phyloP scores from a whole-genome alignment of 2,888 invertebrate species.

The Netelia fuscicornis region DNA sequence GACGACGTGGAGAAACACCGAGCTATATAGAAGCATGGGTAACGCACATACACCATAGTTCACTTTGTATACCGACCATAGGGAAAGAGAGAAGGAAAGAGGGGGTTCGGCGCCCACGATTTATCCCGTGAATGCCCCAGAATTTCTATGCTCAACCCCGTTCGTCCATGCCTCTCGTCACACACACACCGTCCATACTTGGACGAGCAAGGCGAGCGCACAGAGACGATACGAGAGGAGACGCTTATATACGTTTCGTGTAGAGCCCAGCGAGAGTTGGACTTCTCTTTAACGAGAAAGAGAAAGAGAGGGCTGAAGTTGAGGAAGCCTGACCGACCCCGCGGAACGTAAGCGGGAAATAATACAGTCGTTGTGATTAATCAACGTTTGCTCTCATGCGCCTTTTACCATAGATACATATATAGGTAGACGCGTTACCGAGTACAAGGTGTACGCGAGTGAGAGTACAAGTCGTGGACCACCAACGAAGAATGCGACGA shows the following conservation, averaged over 20 bases:
- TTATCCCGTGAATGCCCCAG: conserved; percentile 78
- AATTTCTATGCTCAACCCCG: conserved; percentile 73
- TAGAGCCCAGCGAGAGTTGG: conserved; percentile 7
- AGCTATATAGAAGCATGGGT: conserved; percentile 34
- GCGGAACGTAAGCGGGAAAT: conserved; percentile 80
- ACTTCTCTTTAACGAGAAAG: conserved; percentile 33
- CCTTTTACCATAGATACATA: conserved; percentile 36
- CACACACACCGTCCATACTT: conserved; percentile 34
- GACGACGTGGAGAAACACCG: conserved; percentile 49
- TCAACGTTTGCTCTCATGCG: conserved; percentile 74
- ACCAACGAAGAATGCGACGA: conserved; percentile 64
- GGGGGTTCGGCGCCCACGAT: conserved; percentile 74
- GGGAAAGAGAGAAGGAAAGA: conserved; percentile 64
- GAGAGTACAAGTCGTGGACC: conserved; percentile 62
- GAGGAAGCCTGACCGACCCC: conserved; percentile 53
- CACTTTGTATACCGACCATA: conserved; percentile 78
- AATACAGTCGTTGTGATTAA: conserved; percentile 84
- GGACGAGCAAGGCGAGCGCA: conserved; percentile 42
- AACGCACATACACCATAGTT: conserved; percentile 67
- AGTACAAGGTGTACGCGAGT: conserved; percentile 45
- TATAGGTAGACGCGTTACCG: conserved; percentile 2
- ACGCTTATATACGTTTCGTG: conserved; percentile 21
- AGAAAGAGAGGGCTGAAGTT: conserved; percentile 30
- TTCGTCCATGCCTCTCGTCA: not conserved
- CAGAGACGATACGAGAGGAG: conserved; percentile 22